A percentile compares a stretch with the other conserved stretches of the same genome.
Conservation (phyloP, 2,797 vertebrate species). For the Neomorphus geoffroyi region DNA sequence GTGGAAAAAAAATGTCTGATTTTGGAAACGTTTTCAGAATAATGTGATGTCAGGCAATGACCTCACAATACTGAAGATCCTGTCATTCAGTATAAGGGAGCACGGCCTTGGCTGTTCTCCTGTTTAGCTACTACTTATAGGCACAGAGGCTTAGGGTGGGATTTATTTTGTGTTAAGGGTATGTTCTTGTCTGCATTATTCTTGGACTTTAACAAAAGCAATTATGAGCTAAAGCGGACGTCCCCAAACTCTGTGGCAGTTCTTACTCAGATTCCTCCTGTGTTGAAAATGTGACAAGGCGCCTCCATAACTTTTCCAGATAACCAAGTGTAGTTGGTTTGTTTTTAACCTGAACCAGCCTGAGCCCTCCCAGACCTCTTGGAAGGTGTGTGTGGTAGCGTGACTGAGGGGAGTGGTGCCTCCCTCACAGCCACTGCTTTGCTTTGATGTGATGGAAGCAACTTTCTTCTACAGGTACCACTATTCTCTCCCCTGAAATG, state of each 20-base stretch:
- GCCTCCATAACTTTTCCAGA: not conserved
- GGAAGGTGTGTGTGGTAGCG: not conserved
- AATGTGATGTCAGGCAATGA: conserved; percentile 58
- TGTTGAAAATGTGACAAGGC: not conserved
- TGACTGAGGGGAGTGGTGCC: not conserved
- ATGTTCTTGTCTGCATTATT: not conserved
- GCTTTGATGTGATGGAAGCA: conserved; percentile 22
- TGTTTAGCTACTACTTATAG: not conserved
- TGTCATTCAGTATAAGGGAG: conserved; percentile 18
- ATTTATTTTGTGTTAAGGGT: not conserved
- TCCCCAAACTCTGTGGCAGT: not conserved
- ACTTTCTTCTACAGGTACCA: conserved; percentile 50
- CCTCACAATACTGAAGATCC: conserved; percentile 41
- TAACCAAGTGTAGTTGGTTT: not conserved
- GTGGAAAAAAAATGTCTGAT: not conserved
- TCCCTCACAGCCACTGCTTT: not conserved
- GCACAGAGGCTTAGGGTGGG: not conserved
- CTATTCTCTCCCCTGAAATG: conserved; percentile 1
- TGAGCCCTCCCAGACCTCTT: not conserved
- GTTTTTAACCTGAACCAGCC: not conserved
- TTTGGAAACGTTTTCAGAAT: conserved; percentile 44
- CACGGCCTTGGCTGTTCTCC: conserved; percentile 3
- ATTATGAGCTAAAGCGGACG: not conserved
- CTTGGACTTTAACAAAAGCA: not conserved
- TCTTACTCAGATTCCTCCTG: not conserved